Evolutionary conservation across 2,888 invertebrate genomes (phyloP).

Genomic region (Halictus ligatus): DNA sequence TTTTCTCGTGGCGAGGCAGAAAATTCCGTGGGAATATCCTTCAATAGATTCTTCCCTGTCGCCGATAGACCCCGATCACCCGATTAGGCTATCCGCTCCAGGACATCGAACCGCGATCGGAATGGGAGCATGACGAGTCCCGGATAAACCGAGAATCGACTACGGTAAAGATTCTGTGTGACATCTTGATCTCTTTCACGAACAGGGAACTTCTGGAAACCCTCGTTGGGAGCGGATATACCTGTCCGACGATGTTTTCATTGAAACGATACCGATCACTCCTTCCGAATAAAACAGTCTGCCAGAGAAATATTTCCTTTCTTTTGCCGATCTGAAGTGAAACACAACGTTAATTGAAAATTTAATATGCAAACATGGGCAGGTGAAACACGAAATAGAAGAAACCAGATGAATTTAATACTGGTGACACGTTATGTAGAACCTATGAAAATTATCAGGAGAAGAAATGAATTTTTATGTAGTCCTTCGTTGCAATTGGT

Average conservation of each 20-base stretch:
- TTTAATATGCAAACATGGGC: no score
- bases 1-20: not conserved
- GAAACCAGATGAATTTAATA: no score
- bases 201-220: not conserved
- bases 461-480: no score
- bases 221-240: not conserved
- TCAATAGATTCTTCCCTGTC: not conserved
- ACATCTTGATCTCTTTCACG: not conserved
- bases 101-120: conserved; percentile 42
- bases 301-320: not conserved
- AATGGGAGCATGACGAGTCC: conserved; percentile 53
- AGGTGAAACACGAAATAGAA: no score
- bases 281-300: not conserved
- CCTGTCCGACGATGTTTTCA: not conserved
- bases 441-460: no score
- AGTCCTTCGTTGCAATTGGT: no score
- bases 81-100: conserved; percentile 32
- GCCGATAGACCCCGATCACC: not conserved
- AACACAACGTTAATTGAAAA: no score
- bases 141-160: conserved; percentile 43
- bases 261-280: not conserved
- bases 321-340: not conserved
- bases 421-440: no score
- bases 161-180: not conserved
- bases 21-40: not conserved